Evolutionary conservation across 2,888 invertebrate genomes (phyloP).

Genomic region (Dicroscelio sp.): DNA sequence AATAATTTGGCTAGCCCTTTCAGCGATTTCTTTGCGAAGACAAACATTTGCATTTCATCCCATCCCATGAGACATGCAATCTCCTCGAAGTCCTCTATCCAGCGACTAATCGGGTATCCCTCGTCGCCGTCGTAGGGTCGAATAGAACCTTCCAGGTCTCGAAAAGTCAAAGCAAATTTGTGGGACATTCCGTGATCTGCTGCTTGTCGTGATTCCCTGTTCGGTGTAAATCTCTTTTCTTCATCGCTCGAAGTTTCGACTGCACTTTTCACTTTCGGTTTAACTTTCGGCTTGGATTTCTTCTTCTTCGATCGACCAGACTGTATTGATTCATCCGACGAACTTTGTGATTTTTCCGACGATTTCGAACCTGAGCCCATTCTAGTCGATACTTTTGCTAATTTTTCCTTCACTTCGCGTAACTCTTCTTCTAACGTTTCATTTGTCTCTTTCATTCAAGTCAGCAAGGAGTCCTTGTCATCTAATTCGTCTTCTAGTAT

Average conservation of each 20-base stretch:
- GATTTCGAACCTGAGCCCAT: neutral
- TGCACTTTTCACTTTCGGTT: too few relatives aligned
- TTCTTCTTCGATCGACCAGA: neutral
- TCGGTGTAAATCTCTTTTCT: neutral
- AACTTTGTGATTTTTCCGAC: neutral
- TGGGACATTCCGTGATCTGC: neutral
- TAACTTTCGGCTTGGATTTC: too few relatives aligned
- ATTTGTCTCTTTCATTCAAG: neutral
- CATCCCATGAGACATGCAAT: slow-evolving; percentile 41
- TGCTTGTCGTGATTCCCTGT: neutral
- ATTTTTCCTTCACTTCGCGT: neutral
- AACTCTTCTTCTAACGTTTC: neutral
- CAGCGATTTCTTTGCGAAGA: slow-evolving; percentile 55
- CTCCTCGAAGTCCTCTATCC: slow-evolving; percentile 47
- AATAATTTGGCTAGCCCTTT: slow-evolving; percentile 51
- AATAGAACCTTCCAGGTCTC: slow-evolving; percentile 34
- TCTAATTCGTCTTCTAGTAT: neutral
- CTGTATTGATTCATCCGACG: neutral
- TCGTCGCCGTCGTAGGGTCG: slow-evolving; percentile 30
- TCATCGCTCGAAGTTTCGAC: neutral
- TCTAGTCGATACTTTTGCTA: neutral
- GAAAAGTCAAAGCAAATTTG: slow-evolving; percentile 49
- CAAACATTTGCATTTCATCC: slow-evolving; percentile 29
- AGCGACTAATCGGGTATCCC: slow-evolving; percentile 19
- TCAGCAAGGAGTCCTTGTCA: neutral